Evolutionary conservation across 2,113 vertebrate species (phyloP), one percentile per base, ranked within the genome.

Genomic region (Pogonocichla stellata): DNA sequence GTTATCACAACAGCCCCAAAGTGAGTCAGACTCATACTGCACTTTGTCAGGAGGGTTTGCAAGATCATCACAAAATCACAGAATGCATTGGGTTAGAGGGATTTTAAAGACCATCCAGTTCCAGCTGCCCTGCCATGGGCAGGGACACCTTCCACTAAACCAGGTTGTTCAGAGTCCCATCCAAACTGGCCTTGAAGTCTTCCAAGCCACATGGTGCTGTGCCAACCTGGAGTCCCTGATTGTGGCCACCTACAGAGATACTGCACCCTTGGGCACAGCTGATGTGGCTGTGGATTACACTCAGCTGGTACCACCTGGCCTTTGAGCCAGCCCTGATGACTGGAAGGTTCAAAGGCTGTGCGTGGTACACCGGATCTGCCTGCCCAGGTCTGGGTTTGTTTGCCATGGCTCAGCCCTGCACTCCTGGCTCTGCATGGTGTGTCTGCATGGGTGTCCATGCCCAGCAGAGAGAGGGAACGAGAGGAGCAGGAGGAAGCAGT

Each of bases 361-460:
- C 60, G 15, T 7, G 4, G 0, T 22, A 5, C 0, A 0, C 42
- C 42, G 54, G 22, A 3, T 43, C 56, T 36, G 6, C 53, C 0
- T 14, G 36, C 18, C 7, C 28, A 38, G 25, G 23, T 1, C 34
- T 17, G 56, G 28, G 5, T 25, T 60, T 51, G 23, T 33, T 33
- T 62, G 31, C n/a, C n/a, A 2, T 2, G 23, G 15, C n/a, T 78
- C 56, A 42, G 51, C 34, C 23, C 18, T 36, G 16, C 26, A 4
- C 14, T 58, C 22, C 12, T 3, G 24, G 16, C 43, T 69, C 50
- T 43, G 54, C 29, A 2, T 8, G 14, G 12, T 38, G 16, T 11
- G 8, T 22, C 45, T 65, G 80, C 19, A n/a, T 29, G 31, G 54
- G 29, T 10, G 34, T n/a, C 42, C 36, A 24, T 25, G 57, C 11